Evolutionary conservation across 2,888 invertebrate genomes (phyloP).

Genomic region (Geophilus truncorum): DNA sequence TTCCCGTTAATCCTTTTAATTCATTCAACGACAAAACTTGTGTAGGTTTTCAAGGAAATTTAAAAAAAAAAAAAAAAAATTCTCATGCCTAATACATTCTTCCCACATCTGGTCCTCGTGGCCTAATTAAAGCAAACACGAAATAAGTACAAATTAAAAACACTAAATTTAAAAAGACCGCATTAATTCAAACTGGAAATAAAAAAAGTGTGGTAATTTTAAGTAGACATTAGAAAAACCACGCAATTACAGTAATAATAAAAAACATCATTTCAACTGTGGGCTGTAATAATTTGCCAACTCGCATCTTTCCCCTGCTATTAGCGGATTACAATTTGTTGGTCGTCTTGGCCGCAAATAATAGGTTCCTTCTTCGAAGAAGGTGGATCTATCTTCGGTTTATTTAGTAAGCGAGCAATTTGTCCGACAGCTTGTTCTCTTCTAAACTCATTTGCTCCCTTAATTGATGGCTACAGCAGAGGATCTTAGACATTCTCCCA

Average conservation of each 20-base stretch:
- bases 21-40: neutral
- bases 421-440: conserved; percentile 2
- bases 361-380: neutral
- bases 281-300: neutral
- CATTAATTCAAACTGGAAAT: neutral
- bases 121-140: neutral
- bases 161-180: neutral
- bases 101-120: neutral
- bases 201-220: neutral
- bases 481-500: neutral
- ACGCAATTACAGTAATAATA: neutral
- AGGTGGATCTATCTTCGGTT: neutral
- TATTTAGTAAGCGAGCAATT: conserved; percentile 7
- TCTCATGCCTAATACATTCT: neutral
- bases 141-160: neutral
- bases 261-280: neutral
- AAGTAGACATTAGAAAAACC: neutral
- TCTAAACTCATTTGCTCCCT: neutral
- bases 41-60: no score
- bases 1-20: neutral
- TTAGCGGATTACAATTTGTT: conserved; percentile 6
- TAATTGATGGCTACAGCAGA: neutral
- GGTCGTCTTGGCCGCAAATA: neutral
- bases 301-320: neutral
- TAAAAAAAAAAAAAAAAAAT: neutral